A percentile compares a stretch with the other conserved stretches of the same genome.
These are phyloP conservation scores for Coregonus clupeaformis DNA, from an alignment of 2,113 vertebrate genomes.

Conservation along the genomic window DNA sequence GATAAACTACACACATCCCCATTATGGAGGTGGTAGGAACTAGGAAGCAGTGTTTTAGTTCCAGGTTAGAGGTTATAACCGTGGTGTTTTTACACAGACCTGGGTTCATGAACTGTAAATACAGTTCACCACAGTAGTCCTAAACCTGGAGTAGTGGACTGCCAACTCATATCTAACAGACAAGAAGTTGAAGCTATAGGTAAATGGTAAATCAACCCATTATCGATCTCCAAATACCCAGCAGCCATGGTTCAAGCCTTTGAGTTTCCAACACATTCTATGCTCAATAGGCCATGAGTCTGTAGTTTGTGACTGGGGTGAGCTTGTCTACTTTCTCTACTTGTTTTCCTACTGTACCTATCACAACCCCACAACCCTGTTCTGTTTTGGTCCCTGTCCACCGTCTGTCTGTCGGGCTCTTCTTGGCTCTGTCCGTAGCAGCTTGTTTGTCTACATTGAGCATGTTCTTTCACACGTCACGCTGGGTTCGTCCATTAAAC, in stretches of 20 bases:
- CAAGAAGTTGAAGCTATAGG: neutral
- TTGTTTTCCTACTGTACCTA: slow-evolving; percentile 8
- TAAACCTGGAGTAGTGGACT: slow-evolving; percentile 36
- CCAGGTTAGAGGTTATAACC: slow-evolving; percentile 34
- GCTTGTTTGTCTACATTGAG: slow-evolving; percentile 38
- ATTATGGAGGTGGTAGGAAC: neutral
- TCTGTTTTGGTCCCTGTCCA: slow-evolving; percentile 19
- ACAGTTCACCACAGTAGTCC: slow-evolving; percentile 46
- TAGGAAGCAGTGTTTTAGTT: neutral
- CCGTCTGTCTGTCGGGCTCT: slow-evolving; percentile 5
- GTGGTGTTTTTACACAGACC: slow-evolving; percentile 39
- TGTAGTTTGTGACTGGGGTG: neutral
- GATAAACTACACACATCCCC: slow-evolving; percentile 14
- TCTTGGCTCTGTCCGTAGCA: neutral
- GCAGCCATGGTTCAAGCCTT: slow-evolving; percentile 4
- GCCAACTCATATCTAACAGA: neutral
- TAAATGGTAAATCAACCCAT: slow-evolving; percentile 6
- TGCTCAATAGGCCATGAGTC: slow-evolving; percentile 17
- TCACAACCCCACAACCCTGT: slow-evolving; percentile 26
- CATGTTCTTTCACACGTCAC: slow-evolving; percentile 27
- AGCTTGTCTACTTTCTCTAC: neutral
- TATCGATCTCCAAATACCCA: neutral
- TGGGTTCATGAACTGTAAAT: slow-evolving; percentile 40
- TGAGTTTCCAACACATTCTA: slow-evolving; percentile 19
- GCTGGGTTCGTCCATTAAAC: slow-evolving; percentile 30